A percentile compares a stretch with the other conserved stretches of the same genome.
Conservation (phyloP, 2,888 invertebrate species). For the Platynereis dumerilii region DNA sequence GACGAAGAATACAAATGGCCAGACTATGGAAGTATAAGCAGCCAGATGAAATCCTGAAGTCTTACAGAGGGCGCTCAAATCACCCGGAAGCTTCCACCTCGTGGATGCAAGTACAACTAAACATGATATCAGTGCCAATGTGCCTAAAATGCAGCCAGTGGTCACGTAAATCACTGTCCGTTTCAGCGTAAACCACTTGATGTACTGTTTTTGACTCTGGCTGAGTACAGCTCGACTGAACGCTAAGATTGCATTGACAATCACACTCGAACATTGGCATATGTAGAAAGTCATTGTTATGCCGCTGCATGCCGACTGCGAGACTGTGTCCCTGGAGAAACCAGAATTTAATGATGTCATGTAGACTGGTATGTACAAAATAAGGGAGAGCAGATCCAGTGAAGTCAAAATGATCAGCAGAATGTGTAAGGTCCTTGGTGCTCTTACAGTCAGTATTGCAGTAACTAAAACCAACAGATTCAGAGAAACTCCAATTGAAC, state of each 20-base stretch:
- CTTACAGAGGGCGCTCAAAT: background rate
- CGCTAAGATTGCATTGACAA: background rate
- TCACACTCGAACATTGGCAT: background rate
- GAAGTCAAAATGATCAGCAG: background rate
- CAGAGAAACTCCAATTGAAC: background rate
- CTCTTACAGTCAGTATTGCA: background rate
- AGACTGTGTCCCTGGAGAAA: background rate
- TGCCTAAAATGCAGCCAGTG: background rate
- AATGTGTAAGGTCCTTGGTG: slow-evolving; percentile 1
- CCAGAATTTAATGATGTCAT: background rate
- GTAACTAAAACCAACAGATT: slow-evolving; percentile 2
- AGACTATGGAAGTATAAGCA: background rate
- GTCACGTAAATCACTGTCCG: background rate
- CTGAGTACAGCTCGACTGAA: background rate
- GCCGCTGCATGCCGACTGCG: background rate
- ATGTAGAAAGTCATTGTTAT: background rate
- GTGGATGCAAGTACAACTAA: background rate
- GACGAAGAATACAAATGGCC: slow-evolving; percentile 1
- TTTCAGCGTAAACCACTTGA: background rate
- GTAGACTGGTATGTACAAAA: background rate
- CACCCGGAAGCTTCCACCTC: too few relatives aligned
- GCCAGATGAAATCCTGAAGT: background rate
- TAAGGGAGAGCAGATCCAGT: background rate
- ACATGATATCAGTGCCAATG: background rate
- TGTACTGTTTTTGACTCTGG: background rate